A percentile compares a stretch with the other conserved stretches of the same genome.
Evolutionary conservation across 2,797 vertebrate species (phyloP).

Genomic region (Peromyscus eremicus): DNA sequence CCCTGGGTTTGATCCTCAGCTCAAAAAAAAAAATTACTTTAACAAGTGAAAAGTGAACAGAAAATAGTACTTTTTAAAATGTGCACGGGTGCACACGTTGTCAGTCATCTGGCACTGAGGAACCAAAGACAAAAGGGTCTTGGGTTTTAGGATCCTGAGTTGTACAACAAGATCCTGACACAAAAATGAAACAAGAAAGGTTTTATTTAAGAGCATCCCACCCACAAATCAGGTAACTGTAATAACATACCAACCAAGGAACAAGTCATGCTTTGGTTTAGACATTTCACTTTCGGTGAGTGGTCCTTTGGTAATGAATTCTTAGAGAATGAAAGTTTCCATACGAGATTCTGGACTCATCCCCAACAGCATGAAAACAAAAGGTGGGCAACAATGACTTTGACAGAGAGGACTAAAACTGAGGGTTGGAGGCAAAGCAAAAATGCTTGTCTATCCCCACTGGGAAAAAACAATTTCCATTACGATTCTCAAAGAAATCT

Average conservation of each 20-base stretch:
- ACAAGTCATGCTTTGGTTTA: not conserved
- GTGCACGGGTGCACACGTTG: not conserved
- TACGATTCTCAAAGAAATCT: slow-evolving; percentile 22
- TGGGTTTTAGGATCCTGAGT: not conserved
- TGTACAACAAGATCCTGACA: not conserved
- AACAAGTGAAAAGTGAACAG: not conserved
- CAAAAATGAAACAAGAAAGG: not conserved
- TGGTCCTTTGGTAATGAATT: not conserved
- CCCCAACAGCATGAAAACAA: not conserved
- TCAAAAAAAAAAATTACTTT: not conserved
- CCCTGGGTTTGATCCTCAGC: no score
- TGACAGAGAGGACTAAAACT: not conserved
- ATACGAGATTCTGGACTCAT: not conserved
- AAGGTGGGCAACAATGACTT: not conserved
- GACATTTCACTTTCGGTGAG: not conserved
- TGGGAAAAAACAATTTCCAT: slow-evolving; percentile 21
- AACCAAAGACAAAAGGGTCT: not conserved
- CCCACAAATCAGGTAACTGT: slow-evolving; percentile 7
- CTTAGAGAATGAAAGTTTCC: not conserved
- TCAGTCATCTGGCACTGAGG: not conserved
- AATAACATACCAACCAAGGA: not conserved
- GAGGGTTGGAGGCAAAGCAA: not conserved
- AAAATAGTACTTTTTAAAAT: not conserved
- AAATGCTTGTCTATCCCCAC: not conserved
- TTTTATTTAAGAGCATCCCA: slow-evolving; percentile 12